Percentiles rank a stretch among this genome's conserved stretches.
Conservation (phyloP, 2,888 invertebrate species). For the Liopterus haemorrhoidalis region DNA sequence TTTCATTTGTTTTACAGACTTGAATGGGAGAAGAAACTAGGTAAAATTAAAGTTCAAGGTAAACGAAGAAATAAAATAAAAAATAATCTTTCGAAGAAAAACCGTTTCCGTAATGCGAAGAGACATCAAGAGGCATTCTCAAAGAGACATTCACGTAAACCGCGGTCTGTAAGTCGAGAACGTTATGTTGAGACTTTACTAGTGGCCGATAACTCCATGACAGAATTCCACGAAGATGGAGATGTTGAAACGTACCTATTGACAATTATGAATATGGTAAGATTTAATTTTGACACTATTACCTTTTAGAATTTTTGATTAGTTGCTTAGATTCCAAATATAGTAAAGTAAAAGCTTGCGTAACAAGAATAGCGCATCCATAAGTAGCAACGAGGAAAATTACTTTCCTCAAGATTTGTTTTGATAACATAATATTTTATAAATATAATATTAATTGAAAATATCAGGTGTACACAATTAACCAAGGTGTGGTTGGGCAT, state of each 20-base stretch:
- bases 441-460: too few relatives aligned
- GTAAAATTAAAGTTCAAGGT: constrained; percentile 49
- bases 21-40: constrained; percentile 55
- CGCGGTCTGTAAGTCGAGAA: constrained; percentile 66
- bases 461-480: too few relatives aligned
- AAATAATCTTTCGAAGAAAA: constrained; percentile 37
- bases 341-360: too few relatives aligned
- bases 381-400: too few relatives aligned
- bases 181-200: constrained; percentile 80
- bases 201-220: constrained; percentile 84
- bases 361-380: too few relatives aligned
- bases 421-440: too few relatives aligned
- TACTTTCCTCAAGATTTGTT: neutral
- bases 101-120: constrained; percentile 43
- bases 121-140: constrained; percentile 43
- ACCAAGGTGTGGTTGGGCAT: too few relatives aligned
- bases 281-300: constrained; percentile 26
- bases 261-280: constrained; percentile 89
- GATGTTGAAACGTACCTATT: constrained; percentile 80
- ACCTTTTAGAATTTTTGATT: too few relatives aligned
- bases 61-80: constrained; percentile 38
- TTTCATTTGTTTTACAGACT: constrained; percentile 40
- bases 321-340: neutral
- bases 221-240: constrained; percentile 73
- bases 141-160: constrained; percentile 39